Base-by-base conservation (phyloP, 1,140 invertebrate genomes). In the Solen grandis region DNA sequence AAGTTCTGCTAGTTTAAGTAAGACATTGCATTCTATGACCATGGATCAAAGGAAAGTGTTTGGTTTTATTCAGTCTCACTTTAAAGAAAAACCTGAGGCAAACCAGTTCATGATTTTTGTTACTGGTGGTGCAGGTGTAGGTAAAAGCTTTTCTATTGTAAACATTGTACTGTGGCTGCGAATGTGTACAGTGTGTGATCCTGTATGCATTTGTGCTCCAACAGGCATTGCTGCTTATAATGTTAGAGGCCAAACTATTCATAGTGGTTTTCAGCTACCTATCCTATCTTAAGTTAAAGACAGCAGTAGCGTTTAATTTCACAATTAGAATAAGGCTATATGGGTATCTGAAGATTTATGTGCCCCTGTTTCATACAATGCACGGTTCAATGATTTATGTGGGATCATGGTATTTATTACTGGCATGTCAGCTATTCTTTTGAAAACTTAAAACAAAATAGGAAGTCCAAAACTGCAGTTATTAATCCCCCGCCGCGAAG, bases 181-280 rank as follows among this genome's bases (percentile, higher is more conserved):
- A 50, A 31, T 29, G 16, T 25, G 46, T 27, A 55, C 22, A 31
- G 16, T 13, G 3, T 8, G 31, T 57, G 55, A 25, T 31, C 36
- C 57, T 55, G 54, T 60, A n/a, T 68, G 19, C 41, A 33, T 68
- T 36, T 38, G 62, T 59, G 75, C 75, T 4, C 75, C 75, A 33
- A 59, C 75, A n/a, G 75, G 75, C 14, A 66, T 60, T 27, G 63
- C 75, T 27, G 50, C 75, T 27, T 59, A 41, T n/a, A 41, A 69
- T 60, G 46, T 60, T 27, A 8, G 60, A 27, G 75, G 75, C 2
- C 27, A n/a, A 22, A 78, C 65, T 29, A 41, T 78, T 25, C 75
- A 78, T 27, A 41, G 41, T 16, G 65, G 52, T 13, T 59, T 78
- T 3, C 22, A 46, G 10, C 54, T 78, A 2, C 65, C 54, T 31